phyloP scores from a whole-genome alignment of 2,797 vertebrate genomes.

The Mus caroli region DNA sequence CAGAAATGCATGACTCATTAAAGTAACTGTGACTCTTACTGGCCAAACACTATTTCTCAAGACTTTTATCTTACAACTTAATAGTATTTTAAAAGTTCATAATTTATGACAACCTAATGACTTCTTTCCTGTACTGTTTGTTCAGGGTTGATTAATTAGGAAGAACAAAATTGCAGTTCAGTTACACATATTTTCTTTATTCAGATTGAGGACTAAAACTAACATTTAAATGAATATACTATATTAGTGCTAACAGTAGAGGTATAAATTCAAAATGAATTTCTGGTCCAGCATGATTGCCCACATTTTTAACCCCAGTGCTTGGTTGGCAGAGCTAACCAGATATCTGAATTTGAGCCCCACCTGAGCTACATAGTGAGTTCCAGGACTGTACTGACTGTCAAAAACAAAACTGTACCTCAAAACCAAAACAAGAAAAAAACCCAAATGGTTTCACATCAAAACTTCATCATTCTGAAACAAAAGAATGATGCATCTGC shows the following conservation, averaged over 20 bases:
- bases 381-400: too few species aligned
- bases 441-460: not conserved
- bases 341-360: not conserved
- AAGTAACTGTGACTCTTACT: not conserved
- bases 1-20: conserved; percentile 43
- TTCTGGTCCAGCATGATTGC: not conserved
- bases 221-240: not conserved
- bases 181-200: not conserved
- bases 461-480: not conserved
- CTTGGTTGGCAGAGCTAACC: not conserved
- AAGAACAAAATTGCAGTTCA: not conserved
- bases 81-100: conserved; percentile 15
- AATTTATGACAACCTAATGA: conserved; percentile 30
- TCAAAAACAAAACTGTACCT: not conserved
- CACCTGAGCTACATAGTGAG: not conserved
- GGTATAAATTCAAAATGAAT: not conserved
- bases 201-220: not conserved
- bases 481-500: not conserved
- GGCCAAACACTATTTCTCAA: conserved; percentile 32
- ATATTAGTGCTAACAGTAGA: not conserved
- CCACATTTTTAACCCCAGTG: not conserved
- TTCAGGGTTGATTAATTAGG: not conserved
- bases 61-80: conserved; percentile 38
- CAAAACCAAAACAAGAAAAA: not conserved
- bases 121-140: conserved; percentile 22